These are phyloP conservation scores for Myodes glareolus DNA, from an alignment of 2,113 vertebrate species.

Conservation along the genomic window DNA sequence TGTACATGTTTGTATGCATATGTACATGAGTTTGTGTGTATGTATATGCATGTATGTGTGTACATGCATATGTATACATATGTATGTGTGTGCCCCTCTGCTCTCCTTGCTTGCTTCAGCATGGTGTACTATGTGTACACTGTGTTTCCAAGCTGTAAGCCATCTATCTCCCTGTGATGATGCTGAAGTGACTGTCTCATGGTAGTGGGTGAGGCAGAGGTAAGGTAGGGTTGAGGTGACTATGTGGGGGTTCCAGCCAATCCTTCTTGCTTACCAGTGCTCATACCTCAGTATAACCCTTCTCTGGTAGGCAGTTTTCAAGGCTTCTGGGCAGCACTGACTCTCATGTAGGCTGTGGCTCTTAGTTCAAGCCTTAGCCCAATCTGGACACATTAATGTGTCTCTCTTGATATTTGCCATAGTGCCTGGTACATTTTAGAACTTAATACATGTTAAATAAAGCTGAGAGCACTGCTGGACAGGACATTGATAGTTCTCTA, in stretches of 20 bases:
- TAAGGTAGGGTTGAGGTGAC: neutral
- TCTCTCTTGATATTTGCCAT: neutral
- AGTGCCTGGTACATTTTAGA: neutral
- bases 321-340: neutral
- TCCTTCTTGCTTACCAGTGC: neutral
- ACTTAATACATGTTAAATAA: neutral
- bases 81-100: neutral
- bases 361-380: neutral
- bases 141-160: neutral
- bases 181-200: neutral
- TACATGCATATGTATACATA: accelerated
- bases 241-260: neutral
- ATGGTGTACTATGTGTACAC: neutral
- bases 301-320: neutral
- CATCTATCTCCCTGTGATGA: neutral
- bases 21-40: neutral
- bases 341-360: neutral
- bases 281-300: neutral
- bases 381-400: neutral
- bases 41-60: too few relatives aligned
- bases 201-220: neutral
- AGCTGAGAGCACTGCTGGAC: neutral
- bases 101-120: neutral
- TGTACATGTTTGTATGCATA: neutral
- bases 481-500: neutral